Conservation (phyloP, 1,140 invertebrate genomes). For the Zaprionus inermis region DNA sequence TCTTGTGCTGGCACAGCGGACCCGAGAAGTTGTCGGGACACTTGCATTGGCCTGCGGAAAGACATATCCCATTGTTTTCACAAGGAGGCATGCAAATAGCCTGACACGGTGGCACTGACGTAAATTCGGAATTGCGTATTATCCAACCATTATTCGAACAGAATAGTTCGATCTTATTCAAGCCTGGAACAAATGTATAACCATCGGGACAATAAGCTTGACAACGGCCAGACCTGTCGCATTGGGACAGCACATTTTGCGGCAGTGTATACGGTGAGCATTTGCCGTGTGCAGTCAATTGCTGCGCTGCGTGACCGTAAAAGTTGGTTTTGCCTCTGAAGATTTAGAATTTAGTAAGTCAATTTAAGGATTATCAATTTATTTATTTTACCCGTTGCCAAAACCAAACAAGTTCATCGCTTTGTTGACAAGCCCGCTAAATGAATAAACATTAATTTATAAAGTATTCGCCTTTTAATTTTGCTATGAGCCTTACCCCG, state of each 20-base stretch:
- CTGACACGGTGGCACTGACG: slow-evolving; percentile 86
- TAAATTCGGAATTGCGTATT: slow-evolving; percentile 85
- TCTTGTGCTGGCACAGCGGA: slow-evolving; percentile 90
- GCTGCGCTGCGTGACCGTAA: slow-evolving; percentile 41
- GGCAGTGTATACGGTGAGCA: slow-evolving; percentile 59
- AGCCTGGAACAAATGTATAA: slow-evolving; percentile 87
- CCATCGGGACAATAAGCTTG: slow-evolving; percentile 85
- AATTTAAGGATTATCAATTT: not conserved
- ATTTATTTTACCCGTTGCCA: slow-evolving; percentile 54
- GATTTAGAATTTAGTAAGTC: not conserved
- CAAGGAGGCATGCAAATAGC: slow-evolving; percentile 90
- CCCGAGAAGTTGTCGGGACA: slow-evolving; percentile 90
- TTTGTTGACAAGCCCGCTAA: slow-evolving; percentile 49
- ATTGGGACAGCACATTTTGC: slow-evolving; percentile 56
- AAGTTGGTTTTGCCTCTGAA: slow-evolving; percentile 54
- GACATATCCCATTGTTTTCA: slow-evolving; percentile 91
- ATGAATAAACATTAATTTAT: not conserved
- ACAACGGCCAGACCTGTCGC: slow-evolving; percentile 83
- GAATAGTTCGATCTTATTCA: slow-evolving; percentile 84
- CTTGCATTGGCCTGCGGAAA: slow-evolving; percentile 88
- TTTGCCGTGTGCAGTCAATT: slow-evolving; percentile 50
- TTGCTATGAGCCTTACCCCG: slow-evolving; percentile 23
- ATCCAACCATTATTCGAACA: slow-evolving; percentile 87
- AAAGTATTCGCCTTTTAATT: not conserved
- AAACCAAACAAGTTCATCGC: slow-evolving; percentile 52